phyloP scores from a whole-genome alignment of 37 sponge, comb jelly and placozoan species.

The Tethya wilhelma region DNA sequence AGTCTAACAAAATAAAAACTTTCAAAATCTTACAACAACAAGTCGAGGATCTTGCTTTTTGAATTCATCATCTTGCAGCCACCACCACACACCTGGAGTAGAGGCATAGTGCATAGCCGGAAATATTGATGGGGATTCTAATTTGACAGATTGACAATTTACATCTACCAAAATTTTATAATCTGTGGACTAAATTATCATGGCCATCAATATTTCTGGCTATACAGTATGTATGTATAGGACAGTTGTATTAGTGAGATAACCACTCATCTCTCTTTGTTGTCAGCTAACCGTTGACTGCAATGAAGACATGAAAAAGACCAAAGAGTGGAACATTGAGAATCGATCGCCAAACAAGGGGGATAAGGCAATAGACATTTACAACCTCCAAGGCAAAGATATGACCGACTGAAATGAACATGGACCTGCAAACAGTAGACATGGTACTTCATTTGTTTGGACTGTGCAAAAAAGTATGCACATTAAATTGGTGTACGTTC shows the following conservation, averaged over 20 bases:
- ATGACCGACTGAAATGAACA: slow-evolving; percentile 22
- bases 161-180: neutral
- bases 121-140: too few relatives aligned
- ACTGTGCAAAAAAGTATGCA: too few relatives aligned
- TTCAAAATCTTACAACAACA: slow-evolving; percentile 53
- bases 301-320: slow-evolving; percentile 58
- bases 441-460: too few relatives aligned
- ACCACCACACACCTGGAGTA: slow-evolving; percentile 43
- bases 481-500: neutral
- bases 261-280: too few relatives aligned
- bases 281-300: slow-evolving; percentile 28
- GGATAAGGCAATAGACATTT: slow-evolving; percentile 69
- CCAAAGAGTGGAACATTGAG: slow-evolving; percentile 61
- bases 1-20: too few relatives aligned
- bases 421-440: neutral
- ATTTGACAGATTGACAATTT: too few relatives aligned
- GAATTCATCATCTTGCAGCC: slow-evolving; percentile 57
- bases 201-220: too few relatives aligned
- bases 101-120: too few relatives aligned
- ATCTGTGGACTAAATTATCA: neutral
- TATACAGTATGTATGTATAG: neutral
- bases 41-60: slow-evolving; percentile 53
- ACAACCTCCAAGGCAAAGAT: slow-evolving; percentile 37
- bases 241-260: too few relatives aligned
- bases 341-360: slow-evolving; percentile 69